Percentiles rank a stretch among this genome's conserved stretches.
Evolutionary conservation across 2,113 vertebrate genomes (phyloP).

Genomic region (Gulo gulo): DNA sequence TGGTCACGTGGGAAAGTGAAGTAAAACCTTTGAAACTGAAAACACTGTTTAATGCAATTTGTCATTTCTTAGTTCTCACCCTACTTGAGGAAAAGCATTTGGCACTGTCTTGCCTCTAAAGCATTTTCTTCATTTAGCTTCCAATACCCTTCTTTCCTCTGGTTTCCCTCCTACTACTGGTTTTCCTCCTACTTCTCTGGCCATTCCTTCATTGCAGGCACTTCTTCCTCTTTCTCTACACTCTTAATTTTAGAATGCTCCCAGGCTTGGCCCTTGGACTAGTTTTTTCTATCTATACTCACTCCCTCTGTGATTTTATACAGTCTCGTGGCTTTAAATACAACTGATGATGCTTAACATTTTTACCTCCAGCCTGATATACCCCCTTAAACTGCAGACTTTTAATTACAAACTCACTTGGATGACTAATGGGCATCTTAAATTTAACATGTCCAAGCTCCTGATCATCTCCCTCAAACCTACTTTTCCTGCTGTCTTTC

Average conservation of each 20-base stretch:
- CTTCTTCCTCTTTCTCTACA: not conserved
- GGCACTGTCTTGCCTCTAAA: not conserved
- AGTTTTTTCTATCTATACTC: not conserved
- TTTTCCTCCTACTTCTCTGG: not conserved
- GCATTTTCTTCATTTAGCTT: not conserved
- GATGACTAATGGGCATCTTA: not conserved
- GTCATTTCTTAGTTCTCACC: not conserved
- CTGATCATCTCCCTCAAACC: not conserved
- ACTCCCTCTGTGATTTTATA: not conserved
- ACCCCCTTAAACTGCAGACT: not conserved
- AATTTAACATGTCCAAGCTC: not conserved
- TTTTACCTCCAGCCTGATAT: not conserved
- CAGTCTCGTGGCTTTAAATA: not conserved
- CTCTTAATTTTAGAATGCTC: not conserved
- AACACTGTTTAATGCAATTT: not conserved
- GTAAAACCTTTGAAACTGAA: not conserved
- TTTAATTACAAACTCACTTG: conserved; percentile 7
- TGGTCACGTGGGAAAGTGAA: not conserved
- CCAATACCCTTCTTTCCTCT: not conserved
- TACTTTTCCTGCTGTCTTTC: not conserved
- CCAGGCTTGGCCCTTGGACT: not conserved
- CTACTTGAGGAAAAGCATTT: not conserved
- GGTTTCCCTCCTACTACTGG: not conserved
- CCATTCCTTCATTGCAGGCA: not conserved
- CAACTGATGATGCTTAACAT: not conserved